Conservation (phyloP, 1,140 invertebrate species). For the Hesperophylax magnus region DNA sequence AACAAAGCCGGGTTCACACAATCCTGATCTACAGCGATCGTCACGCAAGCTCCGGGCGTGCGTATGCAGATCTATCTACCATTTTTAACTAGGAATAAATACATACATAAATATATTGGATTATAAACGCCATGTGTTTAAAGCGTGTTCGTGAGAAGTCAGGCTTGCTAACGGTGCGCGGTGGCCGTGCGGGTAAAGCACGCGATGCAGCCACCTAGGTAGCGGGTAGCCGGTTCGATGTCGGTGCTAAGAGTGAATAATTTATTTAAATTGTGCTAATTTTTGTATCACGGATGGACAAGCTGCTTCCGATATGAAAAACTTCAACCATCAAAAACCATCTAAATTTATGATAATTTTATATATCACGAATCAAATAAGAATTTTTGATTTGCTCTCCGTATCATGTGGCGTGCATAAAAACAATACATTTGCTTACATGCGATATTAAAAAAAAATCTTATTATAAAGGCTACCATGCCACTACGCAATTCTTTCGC, state of each 20-base stretch:
- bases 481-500: too few relatives aligned
- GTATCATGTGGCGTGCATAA: too few relatives aligned
- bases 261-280: too few relatives aligned
- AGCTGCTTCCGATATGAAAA: too few relatives aligned
- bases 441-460: too few relatives aligned
- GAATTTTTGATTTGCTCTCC: too few relatives aligned
- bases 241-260: not conserved
- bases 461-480: too few relatives aligned
- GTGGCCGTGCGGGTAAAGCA: slow-evolving; percentile 31
- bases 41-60: slow-evolving; percentile 42
- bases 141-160: slow-evolving; percentile 38
- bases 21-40: not conserved
- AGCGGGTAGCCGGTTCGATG: slow-evolving; percentile 35
- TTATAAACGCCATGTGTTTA: not conserved
- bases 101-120: slow-evolving; percentile 6
- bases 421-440: too few relatives aligned
- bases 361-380: too few relatives aligned
- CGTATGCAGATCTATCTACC: slow-evolving; percentile 2
- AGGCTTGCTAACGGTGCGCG: not conserved
- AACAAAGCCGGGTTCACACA: slow-evolving; percentile 25
- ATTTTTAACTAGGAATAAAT: slow-evolving; percentile 15
- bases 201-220: slow-evolving; percentile 41
- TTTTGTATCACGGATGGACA: too few relatives aligned
- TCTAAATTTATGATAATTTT: too few relatives aligned
- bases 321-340: too few relatives aligned